Evolutionary conservation across 1,140 invertebrate species (phyloP).

Genomic region (Aradophagus sp.): DNA sequence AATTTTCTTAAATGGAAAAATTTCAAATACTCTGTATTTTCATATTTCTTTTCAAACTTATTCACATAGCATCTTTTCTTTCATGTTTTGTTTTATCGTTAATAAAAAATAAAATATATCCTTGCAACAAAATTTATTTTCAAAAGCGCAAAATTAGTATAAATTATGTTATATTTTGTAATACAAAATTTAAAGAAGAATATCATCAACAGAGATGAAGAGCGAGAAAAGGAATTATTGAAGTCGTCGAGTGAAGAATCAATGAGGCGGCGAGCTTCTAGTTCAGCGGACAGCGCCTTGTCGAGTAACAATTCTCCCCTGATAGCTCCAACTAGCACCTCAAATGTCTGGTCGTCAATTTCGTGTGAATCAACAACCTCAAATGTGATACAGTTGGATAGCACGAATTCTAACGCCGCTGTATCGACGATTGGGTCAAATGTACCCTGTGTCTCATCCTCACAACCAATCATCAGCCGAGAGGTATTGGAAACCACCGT

Average conservation of each 20-base stretch:
- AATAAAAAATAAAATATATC: too few species aligned
- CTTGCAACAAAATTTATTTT: too few species aligned
- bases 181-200: too few species aligned
- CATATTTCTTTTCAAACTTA: too few species aligned
- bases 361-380: conserved; percentile 61
- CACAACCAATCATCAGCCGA: conserved; percentile 75
- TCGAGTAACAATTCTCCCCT: conserved; percentile 74
- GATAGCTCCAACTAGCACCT: conserved; percentile 67
- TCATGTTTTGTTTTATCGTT: too few species aligned
- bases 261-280: conserved; percentile 78
- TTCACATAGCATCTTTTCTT: too few species aligned
- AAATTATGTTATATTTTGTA: too few species aligned
- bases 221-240: conserved; percentile 77
- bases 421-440: conserved; percentile 63
- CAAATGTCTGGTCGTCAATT: conserved; percentile 66
- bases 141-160: too few species aligned
- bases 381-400: conserved; percentile 62
- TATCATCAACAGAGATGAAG: conserved; percentile 77
- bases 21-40: too few species aligned
- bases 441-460: conserved; percentile 67
- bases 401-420: conserved; percentile 62
- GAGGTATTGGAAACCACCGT: conserved; percentile 80
- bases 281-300: conserved; percentile 78
- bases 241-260: conserved; percentile 80
- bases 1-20: too few species aligned